phyloP scores from a whole-genome alignment of 1,140 invertebrate genomes.

The Drosophila suzukii region DNA sequence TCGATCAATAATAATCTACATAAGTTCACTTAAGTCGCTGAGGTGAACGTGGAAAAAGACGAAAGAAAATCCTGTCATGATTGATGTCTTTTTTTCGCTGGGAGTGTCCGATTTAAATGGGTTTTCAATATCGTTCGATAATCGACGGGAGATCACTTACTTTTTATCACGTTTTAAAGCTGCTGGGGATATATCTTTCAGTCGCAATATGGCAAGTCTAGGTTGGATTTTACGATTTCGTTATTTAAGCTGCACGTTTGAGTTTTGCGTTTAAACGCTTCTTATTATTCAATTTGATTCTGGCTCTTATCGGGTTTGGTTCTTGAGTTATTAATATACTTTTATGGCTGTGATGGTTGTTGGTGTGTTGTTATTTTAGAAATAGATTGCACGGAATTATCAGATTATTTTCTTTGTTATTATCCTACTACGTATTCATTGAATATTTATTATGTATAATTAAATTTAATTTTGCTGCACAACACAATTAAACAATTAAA shows the following conservation, averaged over 20 bases:
- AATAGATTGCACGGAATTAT: slow-evolving; percentile 81
- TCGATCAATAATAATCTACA: slow-evolving; percentile 77
- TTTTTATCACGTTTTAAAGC: slow-evolving; percentile 71
- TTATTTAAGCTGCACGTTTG: slow-evolving; percentile 5
- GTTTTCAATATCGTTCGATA: slow-evolving; percentile 40
- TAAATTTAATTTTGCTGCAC: slow-evolving; percentile 53
- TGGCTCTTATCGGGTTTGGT: slow-evolving; percentile 42
- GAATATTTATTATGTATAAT: slow-evolving; percentile 66
- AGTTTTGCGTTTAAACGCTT: slow-evolving; percentile 45
- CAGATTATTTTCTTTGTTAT: slow-evolving; percentile 60
- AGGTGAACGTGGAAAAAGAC: slow-evolving; percentile 22
- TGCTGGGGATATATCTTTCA: slow-evolving; percentile 22
- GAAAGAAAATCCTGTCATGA: slow-evolving; percentile 39
- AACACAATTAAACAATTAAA: slow-evolving; percentile 76
- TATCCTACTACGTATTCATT: slow-evolving; percentile 69
- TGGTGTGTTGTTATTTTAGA: slow-evolving; percentile 74
- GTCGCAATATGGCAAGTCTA: slow-evolving; percentile 45
- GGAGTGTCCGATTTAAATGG: slow-evolving; percentile 31
- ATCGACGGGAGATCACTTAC: slow-evolving; percentile 61
- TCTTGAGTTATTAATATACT: slow-evolving; percentile 54
- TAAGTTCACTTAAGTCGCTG: slow-evolving; percentile 60
- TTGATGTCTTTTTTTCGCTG: slow-evolving; percentile 47
- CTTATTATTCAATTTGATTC: slow-evolving; percentile 46
- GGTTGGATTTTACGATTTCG: slow-evolving; percentile 46
- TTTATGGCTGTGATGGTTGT: slow-evolving; percentile 49